phyloP scores from a whole-genome alignment of 2,888 invertebrate species.

The Argynnis bischoffii region DNA sequence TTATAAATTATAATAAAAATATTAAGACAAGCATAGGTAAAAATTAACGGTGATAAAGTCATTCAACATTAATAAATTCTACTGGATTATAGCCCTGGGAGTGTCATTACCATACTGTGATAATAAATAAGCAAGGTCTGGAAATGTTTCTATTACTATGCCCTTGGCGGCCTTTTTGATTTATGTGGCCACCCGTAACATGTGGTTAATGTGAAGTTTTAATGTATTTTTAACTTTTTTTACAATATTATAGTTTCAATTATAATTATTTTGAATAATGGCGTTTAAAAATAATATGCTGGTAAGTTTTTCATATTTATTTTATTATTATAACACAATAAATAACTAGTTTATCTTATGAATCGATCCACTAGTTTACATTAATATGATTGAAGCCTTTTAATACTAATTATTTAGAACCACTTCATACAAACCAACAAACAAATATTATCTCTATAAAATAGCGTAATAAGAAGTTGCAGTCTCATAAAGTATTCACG shows the following conservation, averaged over 20 bases:
- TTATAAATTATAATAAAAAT: too few relatives aligned
- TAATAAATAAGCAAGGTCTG: constrained; percentile 45
- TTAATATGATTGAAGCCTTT: too few relatives aligned
- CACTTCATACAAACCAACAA: too few relatives aligned
- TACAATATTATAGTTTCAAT: neutral
- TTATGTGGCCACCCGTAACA: constrained; percentile 48
- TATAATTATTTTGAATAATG: neutral
- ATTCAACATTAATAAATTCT: constrained; percentile 41
- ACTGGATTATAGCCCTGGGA: constrained; percentile 44
- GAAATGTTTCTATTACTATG: constrained; percentile 30
- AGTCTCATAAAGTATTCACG: constrained; percentile 20
- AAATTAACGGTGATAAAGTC: constrained; percentile 29
- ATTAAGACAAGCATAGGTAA: neutral
- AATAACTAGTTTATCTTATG: too few relatives aligned
- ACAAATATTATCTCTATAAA: too few relatives aligned
- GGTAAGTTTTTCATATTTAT: too few relatives aligned
- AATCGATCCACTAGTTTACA: too few relatives aligned
- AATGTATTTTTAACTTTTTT: constrained; percentile 14
- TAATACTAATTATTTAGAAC: too few relatives aligned
- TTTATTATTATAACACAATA: too few relatives aligned
- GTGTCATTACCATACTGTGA: constrained; percentile 45
- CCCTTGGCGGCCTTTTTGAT: constrained; percentile 52
- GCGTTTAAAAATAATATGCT: too few relatives aligned
- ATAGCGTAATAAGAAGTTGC: neutral
- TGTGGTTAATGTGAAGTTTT: constrained; percentile 21